phyloP scores from a whole-genome alignment of 1,140 invertebrate species.

The Leptinotarsa lineolata region DNA sequence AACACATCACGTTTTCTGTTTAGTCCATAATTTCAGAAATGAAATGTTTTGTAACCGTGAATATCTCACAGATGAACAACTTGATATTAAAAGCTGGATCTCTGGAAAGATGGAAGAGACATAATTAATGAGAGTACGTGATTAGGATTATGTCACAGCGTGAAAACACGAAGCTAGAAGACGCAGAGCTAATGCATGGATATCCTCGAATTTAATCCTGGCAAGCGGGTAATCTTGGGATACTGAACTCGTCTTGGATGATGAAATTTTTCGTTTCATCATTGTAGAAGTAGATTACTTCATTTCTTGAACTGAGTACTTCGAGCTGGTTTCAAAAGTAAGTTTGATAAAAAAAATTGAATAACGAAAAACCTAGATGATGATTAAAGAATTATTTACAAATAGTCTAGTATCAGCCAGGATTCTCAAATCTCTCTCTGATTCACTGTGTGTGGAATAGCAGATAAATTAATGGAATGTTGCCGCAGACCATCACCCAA shows the following conservation, averaged over 20 bases:
- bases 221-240: background rate
- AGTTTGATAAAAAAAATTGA: too few relatives aligned
- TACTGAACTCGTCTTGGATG: background rate
- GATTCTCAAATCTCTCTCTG: too few relatives aligned
- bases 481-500: too few relatives aligned
- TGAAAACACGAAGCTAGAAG: slow-evolving; percentile 12
- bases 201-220: background rate
- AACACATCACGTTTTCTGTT: slow-evolving; percentile 37
- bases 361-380: too few relatives aligned
- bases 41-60: slow-evolving; percentile 34
- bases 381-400: too few relatives aligned
- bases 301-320: too few relatives aligned
- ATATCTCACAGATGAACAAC: slow-evolving; percentile 50
- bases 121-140: slow-evolving; percentile 52
- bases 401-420: too few relatives aligned
- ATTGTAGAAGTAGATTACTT: too few relatives aligned
- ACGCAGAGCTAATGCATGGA: background rate
- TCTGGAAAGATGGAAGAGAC: slow-evolving; percentile 42
- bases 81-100: slow-evolving; percentile 42
- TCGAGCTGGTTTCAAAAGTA: too few relatives aligned
- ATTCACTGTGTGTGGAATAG: too few relatives aligned
- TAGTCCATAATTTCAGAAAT: slow-evolving; percentile 44
- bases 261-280: background rate
- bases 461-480: too few relatives aligned
- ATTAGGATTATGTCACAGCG: slow-evolving; percentile 47